Evolutionary conservation across 2,113 vertebrate genomes (phyloP), one percentile per base, ranked within the genome.

Genomic region (Eulemur macaco): DNA sequence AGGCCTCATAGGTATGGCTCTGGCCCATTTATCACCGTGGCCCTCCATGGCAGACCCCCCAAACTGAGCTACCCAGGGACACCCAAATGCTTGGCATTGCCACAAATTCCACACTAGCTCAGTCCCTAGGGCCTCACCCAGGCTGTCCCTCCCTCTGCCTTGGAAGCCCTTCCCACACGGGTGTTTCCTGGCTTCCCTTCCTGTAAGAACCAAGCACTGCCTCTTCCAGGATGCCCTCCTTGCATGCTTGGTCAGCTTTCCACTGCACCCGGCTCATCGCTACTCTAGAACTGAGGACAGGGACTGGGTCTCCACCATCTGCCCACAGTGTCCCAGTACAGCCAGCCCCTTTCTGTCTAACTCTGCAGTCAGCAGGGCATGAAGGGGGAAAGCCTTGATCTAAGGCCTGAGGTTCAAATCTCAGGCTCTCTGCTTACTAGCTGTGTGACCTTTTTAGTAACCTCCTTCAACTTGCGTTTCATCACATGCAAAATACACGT

Each of bases 191-290:
- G 42, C 29, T 68, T 85, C 42, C 76, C 31, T 52, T 90, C 27
- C 50, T 13, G 8, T 0, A 34, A 69, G 66, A 86, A 50, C 34
- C 76, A 39, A 74, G 68, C 6, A 10, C 20, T 29, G 15, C 37
- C 45, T 78, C 86, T 15, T 80, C n/a, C 80, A 54, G n/a, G 64
- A 96, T 54, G 39, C 45, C 58, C 1, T 64, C 20, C 12, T n/a
- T 20, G 17, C 27, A 37, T 9, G 12, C 60, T 64, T 6, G 6
- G 1, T 20, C 20, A 11, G 50, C 47, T 6, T 52, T 27, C 37
- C 23, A 15, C 3, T 10, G 60, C 6, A 37, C 8, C 7, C 1
- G 6, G 29, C 2, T 31, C 21, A 23, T n/a, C 7, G 3, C 20
- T 37, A 58, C 14, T 10, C 37, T 29, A 60, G 10, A 23, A 21